Evolutionary conservation across 1,140 invertebrate genomes (phyloP).

Genomic region (Camponotus vicinus): DNA sequence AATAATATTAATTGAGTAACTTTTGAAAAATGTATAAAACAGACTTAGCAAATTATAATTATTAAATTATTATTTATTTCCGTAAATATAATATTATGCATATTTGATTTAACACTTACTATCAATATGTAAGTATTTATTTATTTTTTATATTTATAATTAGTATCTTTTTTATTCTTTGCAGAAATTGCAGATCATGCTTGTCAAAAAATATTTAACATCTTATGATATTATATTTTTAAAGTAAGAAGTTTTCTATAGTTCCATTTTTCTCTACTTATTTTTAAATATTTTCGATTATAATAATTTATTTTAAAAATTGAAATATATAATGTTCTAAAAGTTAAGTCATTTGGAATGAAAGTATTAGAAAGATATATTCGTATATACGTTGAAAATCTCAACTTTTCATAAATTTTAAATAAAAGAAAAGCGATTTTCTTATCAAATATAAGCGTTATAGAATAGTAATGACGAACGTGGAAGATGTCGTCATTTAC

Average conservation of each 20-base stretch:
- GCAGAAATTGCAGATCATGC: neutral
- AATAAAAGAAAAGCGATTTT: neutral
- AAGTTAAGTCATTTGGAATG: neutral
- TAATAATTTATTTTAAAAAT: too few relatives aligned
- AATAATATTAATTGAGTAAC: too few relatives aligned
- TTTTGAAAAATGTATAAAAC: too few relatives aligned
- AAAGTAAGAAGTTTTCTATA: neutral
- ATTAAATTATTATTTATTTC: too few relatives aligned
- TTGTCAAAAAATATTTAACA: neutral
- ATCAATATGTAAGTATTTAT: too few relatives aligned
- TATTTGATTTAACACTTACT: too few relatives aligned
- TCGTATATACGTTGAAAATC: neutral
- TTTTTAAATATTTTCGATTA: neutral
- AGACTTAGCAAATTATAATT: too few relatives aligned
- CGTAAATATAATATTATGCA: too few relatives aligned
- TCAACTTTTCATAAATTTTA: neutral
- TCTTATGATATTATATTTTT: neutral
- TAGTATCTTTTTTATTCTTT: too few relatives aligned
- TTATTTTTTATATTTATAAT: too few relatives aligned
- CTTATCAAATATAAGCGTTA: neutral
- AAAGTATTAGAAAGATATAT: too few relatives aligned
- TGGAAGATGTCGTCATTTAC: slow-evolving; percentile 14
- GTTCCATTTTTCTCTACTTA: neutral
- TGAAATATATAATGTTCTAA: neutral
- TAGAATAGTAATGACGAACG: neutral